Conservation (phyloP, 37 sponge, comb jelly and placozoan species). For the Hexactinellida sp. region DNA sequence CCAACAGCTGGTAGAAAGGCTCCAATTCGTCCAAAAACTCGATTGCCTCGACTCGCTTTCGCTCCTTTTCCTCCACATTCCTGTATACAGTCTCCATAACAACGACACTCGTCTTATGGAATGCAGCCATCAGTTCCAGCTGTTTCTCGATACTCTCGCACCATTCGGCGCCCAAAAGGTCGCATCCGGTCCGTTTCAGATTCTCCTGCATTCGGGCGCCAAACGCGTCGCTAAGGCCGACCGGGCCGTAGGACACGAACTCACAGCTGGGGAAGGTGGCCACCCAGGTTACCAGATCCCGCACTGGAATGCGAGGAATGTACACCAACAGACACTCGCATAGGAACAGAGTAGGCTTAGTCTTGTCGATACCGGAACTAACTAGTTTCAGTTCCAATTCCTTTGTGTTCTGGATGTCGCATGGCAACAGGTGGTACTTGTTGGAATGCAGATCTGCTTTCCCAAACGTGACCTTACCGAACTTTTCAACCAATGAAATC, state of each 20-base stretch:
- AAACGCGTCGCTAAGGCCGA: conserved; percentile 28
- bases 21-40: conserved; percentile 79
- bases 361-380: not conserved
- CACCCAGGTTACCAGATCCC: conserved; percentile 4
- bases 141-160: not conserved
- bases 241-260: not conserved
- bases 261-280: not conserved
- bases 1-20: conserved; percentile 55
- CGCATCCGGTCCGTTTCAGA: conserved; percentile 20
- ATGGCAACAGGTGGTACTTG: not conserved
- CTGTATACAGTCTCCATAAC: not conserved
- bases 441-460: not conserved
- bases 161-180: not conserved
- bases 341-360: not conserved
- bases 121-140: not conserved
- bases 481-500: conserved; percentile 10
- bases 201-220: conserved; percentile 48
- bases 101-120: not conserved
- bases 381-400: not conserved
- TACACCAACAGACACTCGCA: conserved; percentile 11
- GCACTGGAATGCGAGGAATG: not conserved
- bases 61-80: not conserved
- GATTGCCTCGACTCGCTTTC: conserved; percentile 47
- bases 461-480: not conserved
- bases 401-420: not conserved